Base-by-base conservation (phyloP, 2,113 vertebrate genomes). In the Microcebus murinus region DNA sequence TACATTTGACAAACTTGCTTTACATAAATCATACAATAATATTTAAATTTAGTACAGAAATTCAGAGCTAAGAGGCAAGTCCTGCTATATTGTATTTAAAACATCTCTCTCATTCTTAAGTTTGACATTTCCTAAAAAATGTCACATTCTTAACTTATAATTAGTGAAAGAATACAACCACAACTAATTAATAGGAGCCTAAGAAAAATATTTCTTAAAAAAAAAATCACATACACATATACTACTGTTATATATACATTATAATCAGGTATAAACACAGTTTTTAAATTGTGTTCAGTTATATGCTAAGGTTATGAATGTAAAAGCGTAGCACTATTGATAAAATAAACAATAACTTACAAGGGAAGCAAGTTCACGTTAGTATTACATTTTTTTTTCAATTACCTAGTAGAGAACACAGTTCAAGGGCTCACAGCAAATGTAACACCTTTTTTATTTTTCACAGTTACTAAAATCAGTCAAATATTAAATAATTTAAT, bases 391-490 rank as follows among this genome's bases (percentile, higher is more conserved):
- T 79, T 93, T 83, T 97, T 86, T 88, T 71, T 73, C 34, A 91
- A 83, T 95, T 96, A 97, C 17, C 63, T 98, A 96, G 45, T 91
- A 95, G 27, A 97, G 74, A 97, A 97, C 94, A 98, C 96, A 98
- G 80, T 91, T 91, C 71, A 97, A 97, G 81, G 95, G 81, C 84
- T 98, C 97, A 98, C 98, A 98, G 98, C 8, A 2, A 97, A 98
- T 93, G 93, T 95, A 98, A 98, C 55, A 97, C 90, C 85, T 95
- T 91, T 84, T 96, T 96, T 96, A 96, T 97, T 96, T 97, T 98
- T 98, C 98, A 99, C 98, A 99, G 98, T 99, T 98, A 98, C 6
- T 96, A 95, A 93, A 98, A 94, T 96, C 93, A 97, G 95, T 98
- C 90, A 98, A 94, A 97, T 96, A 97, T 97, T 98, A 98, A 98